phyloP scores from a whole-genome alignment of 2,888 invertebrate species.

The Drosophila pseudotalamancana region DNA sequence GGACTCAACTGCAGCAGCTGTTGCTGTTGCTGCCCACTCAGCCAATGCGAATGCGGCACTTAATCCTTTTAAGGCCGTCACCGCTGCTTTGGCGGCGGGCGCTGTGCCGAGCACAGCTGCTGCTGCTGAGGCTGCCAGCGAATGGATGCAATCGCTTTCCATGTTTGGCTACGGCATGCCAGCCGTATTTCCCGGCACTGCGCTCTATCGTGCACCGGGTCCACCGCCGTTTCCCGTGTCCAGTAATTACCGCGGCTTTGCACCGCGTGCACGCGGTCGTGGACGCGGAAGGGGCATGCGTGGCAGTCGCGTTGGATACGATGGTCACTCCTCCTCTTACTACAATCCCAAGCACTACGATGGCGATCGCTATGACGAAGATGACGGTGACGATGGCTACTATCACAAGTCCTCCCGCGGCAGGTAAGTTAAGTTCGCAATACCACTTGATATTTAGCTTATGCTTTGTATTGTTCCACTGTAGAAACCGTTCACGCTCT shows the following conservation, averaged over 20 bases:
- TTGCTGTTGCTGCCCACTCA: slow-evolving; percentile 58
- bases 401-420: slow-evolving; percentile 76
- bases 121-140: slow-evolving; percentile 77
- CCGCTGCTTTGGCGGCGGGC: slow-evolving; percentile 74
- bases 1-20: slow-evolving; percentile 43
- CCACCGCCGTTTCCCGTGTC: slow-evolving; percentile 70
- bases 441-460: neutral
- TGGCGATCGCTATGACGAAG: slow-evolving; percentile 85
- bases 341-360: slow-evolving; percentile 86
- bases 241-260: slow-evolving; percentile 81
- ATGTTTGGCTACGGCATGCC: slow-evolving; percentile 82
- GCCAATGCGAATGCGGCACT: slow-evolving; percentile 37
- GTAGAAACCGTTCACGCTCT: slow-evolving; percentile 71
- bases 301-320: slow-evolving; percentile 58
- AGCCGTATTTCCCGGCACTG: slow-evolving; percentile 80
- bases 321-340: slow-evolving; percentile 70
- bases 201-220: slow-evolving; percentile 73
- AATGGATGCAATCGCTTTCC: slow-evolving; percentile 83
- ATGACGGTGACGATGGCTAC: slow-evolving; percentile 85
- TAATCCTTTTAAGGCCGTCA: slow-evolving; percentile 81
- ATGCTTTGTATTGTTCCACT: neutral
- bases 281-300: slow-evolving; percentile 82
- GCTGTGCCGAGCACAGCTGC: slow-evolving; percentile 58
- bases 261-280: slow-evolving; percentile 83
- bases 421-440: slow-evolving; percentile 34